These are phyloP conservation scores for Mechanitis mazaeus DNA, from an alignment of 2,888 invertebrate genomes.

Conservation along the genomic window DNA sequence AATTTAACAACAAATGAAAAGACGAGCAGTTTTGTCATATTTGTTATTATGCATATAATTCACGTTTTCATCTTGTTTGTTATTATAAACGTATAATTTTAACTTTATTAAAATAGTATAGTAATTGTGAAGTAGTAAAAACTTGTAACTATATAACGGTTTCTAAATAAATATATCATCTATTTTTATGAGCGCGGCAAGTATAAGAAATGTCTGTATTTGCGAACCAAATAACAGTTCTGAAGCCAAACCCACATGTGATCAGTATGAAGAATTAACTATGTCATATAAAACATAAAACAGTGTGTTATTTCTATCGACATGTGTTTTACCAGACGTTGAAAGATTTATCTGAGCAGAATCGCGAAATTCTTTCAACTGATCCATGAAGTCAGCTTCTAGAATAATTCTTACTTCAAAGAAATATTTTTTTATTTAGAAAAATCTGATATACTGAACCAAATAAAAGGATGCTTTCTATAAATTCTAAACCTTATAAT, in stretches of 20 bases:
- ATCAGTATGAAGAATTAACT: slow-evolving; percentile 26
- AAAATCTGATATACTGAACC: too few relatives aligned
- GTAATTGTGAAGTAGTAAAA: slow-evolving; percentile 38
- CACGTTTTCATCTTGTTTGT: slow-evolving; percentile 13
- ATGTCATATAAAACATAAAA: slow-evolving; percentile 13
- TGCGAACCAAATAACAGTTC: slow-evolving; percentile 49
- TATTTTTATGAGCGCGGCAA: slow-evolving; percentile 53
- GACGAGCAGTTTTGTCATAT: too few relatives aligned
- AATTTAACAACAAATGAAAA: too few relatives aligned
- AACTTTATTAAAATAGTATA: too few relatives aligned
- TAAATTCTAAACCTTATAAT: too few relatives aligned
- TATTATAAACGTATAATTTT: too few relatives aligned
- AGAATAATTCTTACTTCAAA: too few relatives aligned
- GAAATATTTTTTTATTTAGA: too few relatives aligned
- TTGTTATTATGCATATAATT: neutral
- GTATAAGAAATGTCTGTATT: slow-evolving; percentile 61
- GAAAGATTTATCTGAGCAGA: neutral
- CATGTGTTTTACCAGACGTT: slow-evolving; percentile 6
- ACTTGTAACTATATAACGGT: slow-evolving; percentile 38
- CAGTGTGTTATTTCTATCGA: slow-evolving; percentile 5
- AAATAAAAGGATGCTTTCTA: too few relatives aligned
- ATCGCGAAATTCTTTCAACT: neutral
- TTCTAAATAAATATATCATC: slow-evolving; percentile 41
- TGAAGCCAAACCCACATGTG: slow-evolving; percentile 49
- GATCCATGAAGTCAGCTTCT: neutral